Evolutionary conservation across 53 echinoderm and acorn worm species (phyloP).

Genomic region (Mesocentrotus franciscanus): DNA sequence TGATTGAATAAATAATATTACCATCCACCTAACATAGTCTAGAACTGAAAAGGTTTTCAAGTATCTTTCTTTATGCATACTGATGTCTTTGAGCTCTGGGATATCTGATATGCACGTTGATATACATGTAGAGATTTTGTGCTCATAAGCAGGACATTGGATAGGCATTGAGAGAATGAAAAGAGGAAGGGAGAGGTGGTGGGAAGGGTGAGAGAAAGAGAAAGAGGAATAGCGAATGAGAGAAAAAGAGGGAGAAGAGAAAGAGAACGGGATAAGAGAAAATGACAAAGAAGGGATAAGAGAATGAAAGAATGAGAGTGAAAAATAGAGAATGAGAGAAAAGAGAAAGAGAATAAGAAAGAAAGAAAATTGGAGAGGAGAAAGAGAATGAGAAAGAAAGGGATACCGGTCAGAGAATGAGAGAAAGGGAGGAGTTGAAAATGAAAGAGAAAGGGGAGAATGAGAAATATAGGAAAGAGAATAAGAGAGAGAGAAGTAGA

Average conservation of each 20-base stretch:
- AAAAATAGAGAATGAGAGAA: neutral
- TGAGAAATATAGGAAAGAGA: no score
- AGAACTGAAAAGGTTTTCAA: no score
- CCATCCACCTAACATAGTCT: conserved; percentile 38
- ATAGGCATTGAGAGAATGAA: neutral
- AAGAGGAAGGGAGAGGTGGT: neutral
- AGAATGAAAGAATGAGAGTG: neutral
- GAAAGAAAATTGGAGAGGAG: neutral
- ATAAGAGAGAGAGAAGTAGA: no score
- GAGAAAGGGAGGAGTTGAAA: no score
- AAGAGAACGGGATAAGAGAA: neutral
- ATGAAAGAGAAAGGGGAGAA: no score
- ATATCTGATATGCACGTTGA: neutral
- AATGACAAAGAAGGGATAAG: neutral
- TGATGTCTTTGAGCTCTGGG: neutral
- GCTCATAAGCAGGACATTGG: neutral
- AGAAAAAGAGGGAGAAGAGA: neutral
- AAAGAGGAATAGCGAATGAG: no score
- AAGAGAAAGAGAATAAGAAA: neutral
- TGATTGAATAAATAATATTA: conserved; percentile 50
- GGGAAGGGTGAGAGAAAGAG: neutral
- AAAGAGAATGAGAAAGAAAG: neutral
- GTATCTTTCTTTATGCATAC: neutral
- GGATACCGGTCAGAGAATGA: no score
- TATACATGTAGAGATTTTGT: neutral